These are phyloP conservation scores for Glossosoma conforme DNA, from an alignment of 1,140 invertebrate genomes.

Conservation along the genomic window DNA sequence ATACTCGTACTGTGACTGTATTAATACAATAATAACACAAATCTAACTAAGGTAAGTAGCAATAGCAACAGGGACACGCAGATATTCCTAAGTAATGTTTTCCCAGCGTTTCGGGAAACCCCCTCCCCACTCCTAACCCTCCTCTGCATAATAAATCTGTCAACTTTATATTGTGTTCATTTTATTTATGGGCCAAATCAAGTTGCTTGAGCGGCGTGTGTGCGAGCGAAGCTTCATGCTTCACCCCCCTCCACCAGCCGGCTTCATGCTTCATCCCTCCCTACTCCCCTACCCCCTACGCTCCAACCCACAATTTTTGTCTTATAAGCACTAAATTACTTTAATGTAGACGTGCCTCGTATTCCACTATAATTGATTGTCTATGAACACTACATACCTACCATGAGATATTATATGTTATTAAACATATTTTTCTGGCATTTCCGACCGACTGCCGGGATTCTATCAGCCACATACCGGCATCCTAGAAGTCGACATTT, in stretches of 20 bases:
- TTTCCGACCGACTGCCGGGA: no score
- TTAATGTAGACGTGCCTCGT: slow-evolving; percentile 11
- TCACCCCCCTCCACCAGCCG: neutral
- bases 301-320: slow-evolving; percentile 28
- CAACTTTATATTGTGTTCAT: slow-evolving; percentile 33
- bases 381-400: no score
- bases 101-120: neutral
- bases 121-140: slow-evolving; percentile 15
- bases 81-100: no score
- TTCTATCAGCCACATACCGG: no score
- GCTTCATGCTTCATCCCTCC: neutral
- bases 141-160: slow-evolving; percentile 33
- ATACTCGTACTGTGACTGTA: no score
- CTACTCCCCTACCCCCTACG: slow-evolving; percentile 12
- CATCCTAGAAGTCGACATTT: no score
- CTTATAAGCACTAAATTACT: slow-evolving; percentile 29
- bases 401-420: no score
- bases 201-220: slow-evolving; percentile 30
- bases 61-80: no score
- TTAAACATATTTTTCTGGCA: no score
- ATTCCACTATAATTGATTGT: no score
- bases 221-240: slow-evolving; percentile 6
- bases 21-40: no score
- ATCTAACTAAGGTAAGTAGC: no score
- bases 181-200: slow-evolving; percentile 33